Evolutionary conservation across 2,888 invertebrate species (phyloP).

Genomic region (Cephus pygmeus): DNA sequence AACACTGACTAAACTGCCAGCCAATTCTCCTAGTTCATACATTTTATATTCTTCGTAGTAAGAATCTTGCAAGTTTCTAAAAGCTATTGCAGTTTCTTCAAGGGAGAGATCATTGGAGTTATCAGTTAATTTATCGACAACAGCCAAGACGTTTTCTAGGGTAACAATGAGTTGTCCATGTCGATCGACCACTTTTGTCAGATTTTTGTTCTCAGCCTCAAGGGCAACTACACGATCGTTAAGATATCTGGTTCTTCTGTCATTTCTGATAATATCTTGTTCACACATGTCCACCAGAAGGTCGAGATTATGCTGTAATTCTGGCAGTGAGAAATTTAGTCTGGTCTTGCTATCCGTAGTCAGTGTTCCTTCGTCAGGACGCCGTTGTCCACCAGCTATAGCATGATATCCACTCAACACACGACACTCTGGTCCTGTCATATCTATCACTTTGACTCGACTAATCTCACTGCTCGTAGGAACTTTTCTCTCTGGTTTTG

Average conservation of each 20-base stretch:
- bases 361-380: conserved; percentile 68
- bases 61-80: conserved; percentile 71
- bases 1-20: conserved; percentile 86
- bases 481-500: conserved; percentile 60
- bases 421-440: conserved; percentile 96
- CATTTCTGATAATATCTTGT: conserved; percentile 92
- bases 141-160: conserved; percentile 75
- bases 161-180: conserved; percentile 81
- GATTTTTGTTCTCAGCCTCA: conserved; percentile 80
- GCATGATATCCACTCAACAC: conserved; percentile 95
- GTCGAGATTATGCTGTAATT: conserved; percentile 91
- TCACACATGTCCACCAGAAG: conserved; percentile 93
- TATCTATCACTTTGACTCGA: conserved; percentile 97
- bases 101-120: conserved; percentile 69
- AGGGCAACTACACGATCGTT: conserved; percentile 84
- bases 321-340: conserved; percentile 83
- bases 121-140: conserved; percentile 74
- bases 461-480: conserved; percentile 72
- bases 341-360: conserved; percentile 71
- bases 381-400: conserved; percentile 76
- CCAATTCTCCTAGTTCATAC: conserved; percentile 85
- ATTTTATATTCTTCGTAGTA: conserved; percentile 83
- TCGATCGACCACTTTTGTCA: conserved; percentile 75
- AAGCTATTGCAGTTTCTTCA: conserved; percentile 71
- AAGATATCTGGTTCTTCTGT: conserved; percentile 79